Evolutionary conservation across 2,797 vertebrate species (phyloP).

Genomic region (Mus minutoides): DNA sequence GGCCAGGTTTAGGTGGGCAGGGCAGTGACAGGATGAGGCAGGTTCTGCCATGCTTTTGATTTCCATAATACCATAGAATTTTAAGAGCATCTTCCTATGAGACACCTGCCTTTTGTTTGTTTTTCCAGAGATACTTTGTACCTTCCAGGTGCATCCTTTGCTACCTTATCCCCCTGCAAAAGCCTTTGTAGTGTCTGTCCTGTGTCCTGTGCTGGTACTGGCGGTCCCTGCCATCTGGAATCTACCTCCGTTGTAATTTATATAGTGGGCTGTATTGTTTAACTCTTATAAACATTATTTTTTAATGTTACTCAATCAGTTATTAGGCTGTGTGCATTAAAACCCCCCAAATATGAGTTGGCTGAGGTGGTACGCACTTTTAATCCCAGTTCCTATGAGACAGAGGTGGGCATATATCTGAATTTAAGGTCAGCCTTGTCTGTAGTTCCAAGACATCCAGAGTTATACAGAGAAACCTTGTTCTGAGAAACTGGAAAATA

Average conservation of each 20-base stretch:
- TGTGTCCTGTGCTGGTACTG: background rate
- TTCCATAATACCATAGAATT: background rate
- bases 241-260: background rate
- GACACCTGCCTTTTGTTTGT: background rate
- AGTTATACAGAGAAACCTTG: background rate
- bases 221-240: background rate
- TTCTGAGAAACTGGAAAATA: background rate
- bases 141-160: background rate
- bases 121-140: background rate
- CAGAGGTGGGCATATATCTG: background rate
- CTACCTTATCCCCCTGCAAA: background rate
- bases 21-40: background rate
- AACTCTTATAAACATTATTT: background rate
- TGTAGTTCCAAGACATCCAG: background rate
- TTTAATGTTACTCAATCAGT: background rate
- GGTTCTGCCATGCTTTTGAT: background rate
- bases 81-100: background rate
- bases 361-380: accelerated
- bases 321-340: background rate
- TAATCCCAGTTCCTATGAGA: background rate
- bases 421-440: background rate
- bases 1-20: background rate
- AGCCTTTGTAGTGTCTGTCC: background rate
- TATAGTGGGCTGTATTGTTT: background rate
- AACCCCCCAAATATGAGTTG: background rate